Percentiles rank a stretch among this genome's conserved stretches.
phyloP scores from a whole-genome alignment of 2,113 vertebrate species.

The Phylloscopus trochilus region DNA sequence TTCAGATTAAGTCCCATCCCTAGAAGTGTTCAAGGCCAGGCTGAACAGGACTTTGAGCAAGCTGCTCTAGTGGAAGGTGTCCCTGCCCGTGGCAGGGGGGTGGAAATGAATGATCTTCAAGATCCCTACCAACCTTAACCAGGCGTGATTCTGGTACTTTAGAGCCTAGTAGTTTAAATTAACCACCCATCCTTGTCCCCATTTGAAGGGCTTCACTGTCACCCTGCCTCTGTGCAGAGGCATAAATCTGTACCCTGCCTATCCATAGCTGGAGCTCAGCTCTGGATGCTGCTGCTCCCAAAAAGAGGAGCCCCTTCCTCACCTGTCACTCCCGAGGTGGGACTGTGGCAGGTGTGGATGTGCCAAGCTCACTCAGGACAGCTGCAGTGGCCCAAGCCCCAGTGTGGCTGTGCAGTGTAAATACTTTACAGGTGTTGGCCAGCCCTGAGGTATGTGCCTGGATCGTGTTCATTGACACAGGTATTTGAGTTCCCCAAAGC shows the following conservation, averaged over 20 bases:
- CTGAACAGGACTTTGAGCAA: not conserved
- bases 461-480: not conserved
- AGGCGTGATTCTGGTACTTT: not conserved
- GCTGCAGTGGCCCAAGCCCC: not conserved
- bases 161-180: not conserved
- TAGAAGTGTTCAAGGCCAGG: not conserved
- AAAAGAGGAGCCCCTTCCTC: not conserved
- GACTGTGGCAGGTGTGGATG: fast-evolving
- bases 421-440: not conserved
- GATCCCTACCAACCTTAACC: not conserved
- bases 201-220: not conserved
- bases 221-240: not conserved
- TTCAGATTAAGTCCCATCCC: not conserved
- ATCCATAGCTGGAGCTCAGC: not conserved
- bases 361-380: not conserved
- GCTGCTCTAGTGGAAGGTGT: not conserved
- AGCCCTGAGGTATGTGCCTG: not conserved
- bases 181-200: not conserved
- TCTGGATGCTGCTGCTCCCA: not conserved
- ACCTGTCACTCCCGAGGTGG: fast-evolving
- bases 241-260: not conserved
- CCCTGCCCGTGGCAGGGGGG: no score
- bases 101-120: not conserved
- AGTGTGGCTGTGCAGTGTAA: not conserved
- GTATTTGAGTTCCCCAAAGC: not conserved